A percentile compares a stretch with the other conserved stretches of the same genome.
Conservation (phyloP, 2,113 vertebrate species). For the Varanus salvator region DNA sequence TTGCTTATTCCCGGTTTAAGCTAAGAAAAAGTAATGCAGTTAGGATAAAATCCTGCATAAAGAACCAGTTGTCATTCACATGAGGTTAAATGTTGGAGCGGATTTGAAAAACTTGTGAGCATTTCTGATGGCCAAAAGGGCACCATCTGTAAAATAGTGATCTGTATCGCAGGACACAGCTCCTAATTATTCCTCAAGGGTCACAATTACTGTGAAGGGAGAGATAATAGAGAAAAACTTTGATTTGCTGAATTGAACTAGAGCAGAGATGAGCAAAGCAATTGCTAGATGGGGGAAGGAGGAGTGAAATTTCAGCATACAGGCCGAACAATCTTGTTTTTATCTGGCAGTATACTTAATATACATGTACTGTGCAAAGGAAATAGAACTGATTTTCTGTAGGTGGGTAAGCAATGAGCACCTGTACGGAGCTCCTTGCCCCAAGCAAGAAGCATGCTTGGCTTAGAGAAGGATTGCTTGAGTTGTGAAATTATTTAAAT, state of each 20-base stretch:
- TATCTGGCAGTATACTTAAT: neutral
- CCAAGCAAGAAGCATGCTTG: neutral
- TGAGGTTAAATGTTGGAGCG: conserved; percentile 2
- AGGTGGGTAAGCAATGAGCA: neutral
- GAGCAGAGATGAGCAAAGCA: too few species aligned
- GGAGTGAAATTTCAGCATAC: neutral
- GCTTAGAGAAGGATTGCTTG: neutral
- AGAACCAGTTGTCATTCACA: conserved; percentile 10
- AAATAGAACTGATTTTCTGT: neutral
- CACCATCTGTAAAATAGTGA: too few species aligned
- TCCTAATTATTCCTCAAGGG: neutral
- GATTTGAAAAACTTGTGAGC: neutral
- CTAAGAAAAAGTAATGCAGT: neutral
- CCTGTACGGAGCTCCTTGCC: neutral
- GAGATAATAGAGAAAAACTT: neutral
- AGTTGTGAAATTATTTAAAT: neutral
- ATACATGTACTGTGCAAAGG: neutral
- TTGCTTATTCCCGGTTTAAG: too few species aligned
- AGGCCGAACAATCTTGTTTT: neutral
- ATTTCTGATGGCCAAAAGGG: too few species aligned
- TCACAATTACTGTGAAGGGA: neutral
- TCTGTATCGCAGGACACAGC: neutral
- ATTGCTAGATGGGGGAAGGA: too few species aligned
- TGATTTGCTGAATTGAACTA: neutral
- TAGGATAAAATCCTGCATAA: conserved; percentile 22